A percentile compares a stretch with the other conserved stretches of the same genome.
Conservation (phyloP, 1,140 invertebrate genomes). For the Teleopsis dalmanni region DNA sequence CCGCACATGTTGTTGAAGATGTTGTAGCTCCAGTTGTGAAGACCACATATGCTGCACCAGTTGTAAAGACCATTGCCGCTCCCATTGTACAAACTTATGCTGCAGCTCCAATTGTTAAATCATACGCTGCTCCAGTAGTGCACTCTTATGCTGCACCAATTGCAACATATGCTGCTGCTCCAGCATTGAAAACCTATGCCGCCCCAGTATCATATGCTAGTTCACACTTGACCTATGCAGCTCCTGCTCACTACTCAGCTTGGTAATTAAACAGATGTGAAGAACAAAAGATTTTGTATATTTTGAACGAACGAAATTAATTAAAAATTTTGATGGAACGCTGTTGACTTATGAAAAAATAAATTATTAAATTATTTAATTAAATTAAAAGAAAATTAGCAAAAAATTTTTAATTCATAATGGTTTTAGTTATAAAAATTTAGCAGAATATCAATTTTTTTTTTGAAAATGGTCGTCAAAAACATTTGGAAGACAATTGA, state of each 20-base stretch:
- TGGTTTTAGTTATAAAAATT: too few relatives aligned
- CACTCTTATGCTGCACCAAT: constrained; percentile 3
- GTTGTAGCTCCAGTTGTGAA: constrained; percentile 33
- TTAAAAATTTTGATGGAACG: not conserved
- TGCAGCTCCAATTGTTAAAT: constrained; percentile 6
- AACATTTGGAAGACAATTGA: too few relatives aligned
- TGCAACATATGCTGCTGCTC: too few relatives aligned
- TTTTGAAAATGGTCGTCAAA: too few relatives aligned
- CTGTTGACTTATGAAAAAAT: not conserved
- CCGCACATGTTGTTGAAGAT: constrained; percentile 18
- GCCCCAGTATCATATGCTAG: too few relatives aligned
- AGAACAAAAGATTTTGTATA: constrained; percentile 11
- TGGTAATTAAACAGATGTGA: constrained; percentile 8
- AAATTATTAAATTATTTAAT: constrained; percentile 4
- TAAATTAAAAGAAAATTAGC: too few relatives aligned
- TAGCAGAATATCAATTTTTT: too few relatives aligned
- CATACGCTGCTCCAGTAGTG: constrained; percentile 5
- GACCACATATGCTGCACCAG: constrained; percentile 25
- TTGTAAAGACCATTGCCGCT: constrained; percentile 20
- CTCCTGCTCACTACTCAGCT: constrained; percentile 6
- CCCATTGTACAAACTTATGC: constrained; percentile 18
- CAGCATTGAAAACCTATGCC: too few relatives aligned
- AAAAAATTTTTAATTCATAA: too few relatives aligned
- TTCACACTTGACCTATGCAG: constrained; percentile 20
- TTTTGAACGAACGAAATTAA: too few relatives aligned